phyloP scores from a whole-genome alignment of 2,888 invertebrate genomes.

The Ectemnius cavifrons region DNA sequence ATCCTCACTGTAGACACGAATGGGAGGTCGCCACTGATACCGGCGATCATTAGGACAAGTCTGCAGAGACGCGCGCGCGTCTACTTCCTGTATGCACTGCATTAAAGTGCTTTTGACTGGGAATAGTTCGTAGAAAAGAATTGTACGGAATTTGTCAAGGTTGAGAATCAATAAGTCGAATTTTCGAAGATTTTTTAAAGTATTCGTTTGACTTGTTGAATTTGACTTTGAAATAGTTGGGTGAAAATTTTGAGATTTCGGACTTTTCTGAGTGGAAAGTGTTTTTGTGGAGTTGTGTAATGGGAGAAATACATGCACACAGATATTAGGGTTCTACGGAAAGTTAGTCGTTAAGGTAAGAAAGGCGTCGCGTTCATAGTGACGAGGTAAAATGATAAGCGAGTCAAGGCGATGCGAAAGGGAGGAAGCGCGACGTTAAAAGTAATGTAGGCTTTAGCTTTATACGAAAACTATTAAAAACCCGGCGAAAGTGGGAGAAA shows the following conservation, averaged over 20 bases:
- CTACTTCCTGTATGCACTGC: not conserved
- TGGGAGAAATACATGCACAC: not conserved
- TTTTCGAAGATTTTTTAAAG: too few relatives aligned
- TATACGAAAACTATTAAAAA: conserved; percentile 53
- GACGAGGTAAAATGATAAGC: not conserved
- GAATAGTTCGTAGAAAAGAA: too few relatives aligned
- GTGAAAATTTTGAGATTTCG: too few relatives aligned
- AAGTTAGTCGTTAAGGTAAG: conserved; percentile 59
- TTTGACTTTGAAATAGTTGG: too few relatives aligned
- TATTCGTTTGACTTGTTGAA: too few relatives aligned
- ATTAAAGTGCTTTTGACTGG: too few relatives aligned
- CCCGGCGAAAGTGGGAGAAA: conserved; percentile 35
- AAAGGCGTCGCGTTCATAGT: conserved; percentile 27
- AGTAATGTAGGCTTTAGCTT: conserved; percentile 70
- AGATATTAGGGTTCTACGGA: conserved; percentile 25
- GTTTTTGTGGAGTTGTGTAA: too few relatives aligned
- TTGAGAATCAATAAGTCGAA: too few relatives aligned
- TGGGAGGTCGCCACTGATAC: too few relatives aligned
- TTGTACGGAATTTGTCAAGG: too few relatives aligned
- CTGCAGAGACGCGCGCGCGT: conserved; percentile 13
- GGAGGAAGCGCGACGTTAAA: conserved; percentile 50
- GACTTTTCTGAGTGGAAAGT: too few relatives aligned
- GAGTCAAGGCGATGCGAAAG: conserved; percentile 33
- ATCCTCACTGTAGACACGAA: conserved; percentile 10
- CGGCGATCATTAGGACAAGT: conserved; percentile 2